Evolutionary conservation across 2,797 vertebrate genomes (phyloP).

Genomic region (Hemibagrus guttatus): DNA sequence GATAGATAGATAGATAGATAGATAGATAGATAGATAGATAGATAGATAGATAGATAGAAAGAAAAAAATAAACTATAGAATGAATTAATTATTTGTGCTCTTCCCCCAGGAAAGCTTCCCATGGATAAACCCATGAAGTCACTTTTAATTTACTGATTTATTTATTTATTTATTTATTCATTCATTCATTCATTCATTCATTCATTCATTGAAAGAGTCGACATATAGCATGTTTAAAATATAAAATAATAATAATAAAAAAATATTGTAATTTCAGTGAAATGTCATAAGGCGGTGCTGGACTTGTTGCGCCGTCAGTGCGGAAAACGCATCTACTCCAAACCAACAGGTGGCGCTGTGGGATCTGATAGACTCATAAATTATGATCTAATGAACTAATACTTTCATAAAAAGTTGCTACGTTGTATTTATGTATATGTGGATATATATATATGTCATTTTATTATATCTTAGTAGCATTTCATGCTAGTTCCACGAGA

Average conservation of each 20-base stretch:
- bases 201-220: background rate
- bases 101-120: too few relatives aligned
- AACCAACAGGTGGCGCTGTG: conserved; percentile 25
- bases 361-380: too few relatives aligned
- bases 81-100: background rate
- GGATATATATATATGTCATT: too few relatives aligned
- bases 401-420: too few relatives aligned
- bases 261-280: background rate
- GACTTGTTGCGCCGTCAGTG: background rate
- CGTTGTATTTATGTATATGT: too few relatives aligned
- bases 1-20: too few relatives aligned
- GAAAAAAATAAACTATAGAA: background rate
- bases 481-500: background rate
- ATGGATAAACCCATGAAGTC: too few relatives aligned
- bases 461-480: background rate
- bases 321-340: conserved; percentile 18
- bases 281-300: background rate
- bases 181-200: background rate
- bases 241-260: background rate
- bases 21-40: too few relatives aligned
- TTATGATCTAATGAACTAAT: too few relatives aligned
- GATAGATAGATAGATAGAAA: too few relatives aligned
- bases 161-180: background rate
- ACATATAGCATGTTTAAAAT: background rate
- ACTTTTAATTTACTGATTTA: background rate